phyloP scores from a whole-genome alignment of 2,888 invertebrate species.

The Plagiodera versicolora region DNA sequence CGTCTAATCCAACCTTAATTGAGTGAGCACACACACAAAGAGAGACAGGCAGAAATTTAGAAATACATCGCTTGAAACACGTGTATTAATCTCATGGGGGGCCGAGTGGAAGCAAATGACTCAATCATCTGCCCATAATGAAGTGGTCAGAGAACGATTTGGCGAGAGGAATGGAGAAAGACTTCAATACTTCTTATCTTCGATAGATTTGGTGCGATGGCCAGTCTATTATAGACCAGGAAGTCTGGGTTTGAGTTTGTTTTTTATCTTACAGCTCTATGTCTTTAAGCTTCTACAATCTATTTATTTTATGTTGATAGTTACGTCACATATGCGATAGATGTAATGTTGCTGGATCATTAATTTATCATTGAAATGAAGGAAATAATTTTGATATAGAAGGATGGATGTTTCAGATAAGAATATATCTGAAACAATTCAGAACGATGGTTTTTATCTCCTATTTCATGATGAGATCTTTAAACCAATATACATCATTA shows the following conservation, averaged over 20 bases:
- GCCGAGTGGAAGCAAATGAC: conserved; percentile 50
- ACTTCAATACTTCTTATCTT: conserved; percentile 50
- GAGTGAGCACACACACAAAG: conserved; percentile 24
- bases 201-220: conserved; percentile 44
- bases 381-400: too few relatives aligned
- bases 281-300: too few relatives aligned
- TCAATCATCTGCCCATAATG: conserved; percentile 53
- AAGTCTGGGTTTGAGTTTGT: not conserved
- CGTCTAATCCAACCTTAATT: conserved; percentile 33
- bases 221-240: conserved; percentile 20
- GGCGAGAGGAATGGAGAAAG: conserved; percentile 35
- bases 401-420: too few relatives aligned
- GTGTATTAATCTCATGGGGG: conserved; percentile 53
- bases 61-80: conserved; percentile 36
- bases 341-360: too few relatives aligned
- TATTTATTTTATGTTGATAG: too few relatives aligned
- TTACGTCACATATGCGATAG: too few relatives aligned
- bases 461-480: too few relatives aligned
- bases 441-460: too few relatives aligned
- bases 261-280: not conserved
- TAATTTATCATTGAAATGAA: too few relatives aligned
- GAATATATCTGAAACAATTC: too few relatives aligned
- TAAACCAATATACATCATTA: too few relatives aligned
- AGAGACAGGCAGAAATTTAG: conserved; percentile 17
- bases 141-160: conserved; percentile 50